Evolutionary conservation across 2,888 invertebrate genomes (phyloP), one percentile per base, ranked within the genome.

Genomic region (Listrodromus nycthemerus): DNA sequence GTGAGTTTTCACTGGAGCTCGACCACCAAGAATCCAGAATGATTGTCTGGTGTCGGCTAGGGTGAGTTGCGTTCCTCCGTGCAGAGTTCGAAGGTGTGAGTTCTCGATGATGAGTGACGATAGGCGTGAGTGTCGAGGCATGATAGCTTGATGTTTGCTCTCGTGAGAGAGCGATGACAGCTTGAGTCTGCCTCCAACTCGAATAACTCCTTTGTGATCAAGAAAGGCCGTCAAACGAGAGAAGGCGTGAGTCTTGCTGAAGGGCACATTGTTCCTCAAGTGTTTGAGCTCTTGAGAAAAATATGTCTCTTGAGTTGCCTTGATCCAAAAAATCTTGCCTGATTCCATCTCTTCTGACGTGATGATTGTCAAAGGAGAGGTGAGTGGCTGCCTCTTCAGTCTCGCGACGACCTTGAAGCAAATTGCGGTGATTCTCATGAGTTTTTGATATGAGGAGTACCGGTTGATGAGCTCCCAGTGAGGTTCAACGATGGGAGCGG

Each of bases 131-230:
- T 52, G 24, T 4, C 27, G n/a, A 27, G 74, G 73, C 5, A 65
- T 3, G 4, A 80, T 74, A 16, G 19, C 10, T 1, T 50, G 84
- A 13, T 75, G 71, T 10, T 75, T 78, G 2, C 2, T n/a, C 1
- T 75, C 67, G 19, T 61, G 33, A 0, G 30, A 5, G n/a, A 85
- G 73, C 10, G 16, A 10, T 7, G 84, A 74, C 16, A 65, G 21
- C 0, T 41, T n/a, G 24, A 85, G 61, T 10, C 85, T 80, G 0
- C 85, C 85, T 16, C 85, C 77, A n/a, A 80, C 77, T 50, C 83
- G 58, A 6, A 85, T 45, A 10, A 84, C 21, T 3, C 82, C 83
- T 1, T 66, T 8, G 0, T 6, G 7, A 45, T 85, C 83, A 2
- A 67, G 7, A 19, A 73, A 82, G 2, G 84, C 78, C 0, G 65